These are phyloP conservation scores for Sycobia sp. DNA, from an alignment of 1,140 invertebrate genomes.

Conservation along the genomic window DNA sequence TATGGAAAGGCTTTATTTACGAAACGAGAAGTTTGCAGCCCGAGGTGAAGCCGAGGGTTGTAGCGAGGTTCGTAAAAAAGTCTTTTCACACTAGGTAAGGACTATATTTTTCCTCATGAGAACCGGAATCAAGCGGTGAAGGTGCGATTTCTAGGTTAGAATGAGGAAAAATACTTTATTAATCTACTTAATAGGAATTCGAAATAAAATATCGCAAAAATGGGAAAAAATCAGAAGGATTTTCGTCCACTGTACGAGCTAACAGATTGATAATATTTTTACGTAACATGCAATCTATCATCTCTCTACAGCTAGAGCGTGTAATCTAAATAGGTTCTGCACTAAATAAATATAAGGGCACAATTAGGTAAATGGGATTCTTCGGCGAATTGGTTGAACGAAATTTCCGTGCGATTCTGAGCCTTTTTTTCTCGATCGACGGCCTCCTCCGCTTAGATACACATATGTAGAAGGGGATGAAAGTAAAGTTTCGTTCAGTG, in stretches of 20 bases:
- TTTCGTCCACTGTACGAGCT: neutral
- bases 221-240: neutral
- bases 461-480: slow-evolving; percentile 23
- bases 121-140: no score
- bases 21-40: no score
- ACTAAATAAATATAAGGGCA: slow-evolving; percentile 57
- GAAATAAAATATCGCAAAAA: slow-evolving; percentile 7
- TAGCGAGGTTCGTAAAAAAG: no score
- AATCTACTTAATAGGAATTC: neutral
- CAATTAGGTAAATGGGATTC: slow-evolving; percentile 60
- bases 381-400: slow-evolving; percentile 45
- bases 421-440: slow-evolving; percentile 4
- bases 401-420: slow-evolving; percentile 41
- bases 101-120: no score
- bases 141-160: no score
- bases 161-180: no score
- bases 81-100: no score
- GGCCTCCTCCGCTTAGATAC: slow-evolving; percentile 1
- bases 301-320: slow-evolving; percentile 29
- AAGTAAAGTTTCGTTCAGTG: slow-evolving; percentile 24
- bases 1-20: no score
- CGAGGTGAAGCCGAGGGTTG: no score
- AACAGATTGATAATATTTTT: slow-evolving; percentile 22
- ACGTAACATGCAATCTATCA: neutral
- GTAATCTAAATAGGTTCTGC: slow-evolving; percentile 53